Base-by-base conservation (phyloP, 1,140 invertebrate genomes). In the Sycophaga agraensis region DNA sequence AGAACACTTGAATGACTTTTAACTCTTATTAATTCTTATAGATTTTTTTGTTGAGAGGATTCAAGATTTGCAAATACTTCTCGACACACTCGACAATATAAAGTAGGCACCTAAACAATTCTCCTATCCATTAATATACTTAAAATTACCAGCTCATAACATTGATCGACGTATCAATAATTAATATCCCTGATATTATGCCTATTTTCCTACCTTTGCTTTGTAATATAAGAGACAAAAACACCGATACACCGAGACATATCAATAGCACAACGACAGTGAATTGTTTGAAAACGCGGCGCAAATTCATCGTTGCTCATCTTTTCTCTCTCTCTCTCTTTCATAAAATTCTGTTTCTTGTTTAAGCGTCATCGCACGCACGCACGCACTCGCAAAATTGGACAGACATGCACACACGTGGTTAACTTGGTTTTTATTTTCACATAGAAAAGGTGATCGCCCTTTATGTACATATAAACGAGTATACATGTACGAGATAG, bases 161-260 rank as follows among this genome's bases (percentile, higher is more conserved):
- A 42, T 39, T 42, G 35, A 59, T 40, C n/a, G 12, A 51, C 5
- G 24, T 16, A 48, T 65, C 19, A 9, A 39, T 43, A 7, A 39
- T 57, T n/a, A 39, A 6, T 6, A 39, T 39, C n/a, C n/a, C n/a
- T 39, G 4, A 31, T 31, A 31, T 45, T 55, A n/a, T n/a, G n/a
- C n/a, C n/a, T n/a, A 54, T 48, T 53, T 49, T 46, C 37, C 34
- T 42, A 37, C 37, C 17, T 35, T 54, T 28, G 24, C 59, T 64
- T 66, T 43, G 54, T 35, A 61, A 35, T 51, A 19, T 56, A 57
- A 66, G 66, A 66, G 66, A 73, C 59, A 68, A 59, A 63, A 61
- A 78, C 69, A 77, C 59, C 68, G 71, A 75, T 73, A 79, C 75
- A 79, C 72, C 68, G 69, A 78, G 72, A 76, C 69, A 75, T 75